Conservation (phyloP, 2,113 vertebrate genomes). For the Syngnathus scovelli region DNA sequence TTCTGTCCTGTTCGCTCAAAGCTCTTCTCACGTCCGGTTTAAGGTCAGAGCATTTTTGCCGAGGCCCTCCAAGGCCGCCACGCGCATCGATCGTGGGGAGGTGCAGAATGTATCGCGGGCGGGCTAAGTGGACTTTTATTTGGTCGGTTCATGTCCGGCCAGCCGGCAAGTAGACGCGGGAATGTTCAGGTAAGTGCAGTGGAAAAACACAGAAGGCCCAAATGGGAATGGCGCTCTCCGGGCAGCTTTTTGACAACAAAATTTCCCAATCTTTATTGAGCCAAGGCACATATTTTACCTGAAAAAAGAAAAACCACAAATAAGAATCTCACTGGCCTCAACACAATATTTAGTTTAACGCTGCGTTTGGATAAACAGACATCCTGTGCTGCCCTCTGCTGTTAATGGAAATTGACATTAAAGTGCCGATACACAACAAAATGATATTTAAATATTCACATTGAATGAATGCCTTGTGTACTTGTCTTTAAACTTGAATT, state of each 20-base stretch:
- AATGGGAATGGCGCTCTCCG: neutral
- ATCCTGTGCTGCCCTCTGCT: no score
- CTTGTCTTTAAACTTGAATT: no score
- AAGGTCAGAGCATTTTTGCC: neutral
- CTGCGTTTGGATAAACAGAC: no score
- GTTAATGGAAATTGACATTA: no score
- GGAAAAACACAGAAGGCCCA: neutral
- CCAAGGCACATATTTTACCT: no score
- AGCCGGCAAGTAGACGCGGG: neutral
- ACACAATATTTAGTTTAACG: no score
- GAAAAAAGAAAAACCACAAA: no score
- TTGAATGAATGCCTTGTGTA: no score
- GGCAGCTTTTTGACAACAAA: neutral
- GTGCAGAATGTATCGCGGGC: conserved; percentile 8
- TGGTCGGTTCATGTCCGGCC: conserved; percentile 3
- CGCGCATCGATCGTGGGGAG: conserved; percentile 1
- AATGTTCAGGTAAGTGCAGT: conserved; percentile 13
- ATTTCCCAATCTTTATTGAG: neutral
- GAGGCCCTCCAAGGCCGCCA: neutral
- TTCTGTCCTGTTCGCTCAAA: no score
- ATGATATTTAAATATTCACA: no score
- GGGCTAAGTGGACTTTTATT: neutral
- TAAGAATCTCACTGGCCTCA: no score
- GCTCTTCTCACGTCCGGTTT: neutral
- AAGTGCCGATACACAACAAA: no score